Evolutionary conservation across 2,113 vertebrate species (phyloP).

Genomic region (Philantomba maxwellii): DNA sequence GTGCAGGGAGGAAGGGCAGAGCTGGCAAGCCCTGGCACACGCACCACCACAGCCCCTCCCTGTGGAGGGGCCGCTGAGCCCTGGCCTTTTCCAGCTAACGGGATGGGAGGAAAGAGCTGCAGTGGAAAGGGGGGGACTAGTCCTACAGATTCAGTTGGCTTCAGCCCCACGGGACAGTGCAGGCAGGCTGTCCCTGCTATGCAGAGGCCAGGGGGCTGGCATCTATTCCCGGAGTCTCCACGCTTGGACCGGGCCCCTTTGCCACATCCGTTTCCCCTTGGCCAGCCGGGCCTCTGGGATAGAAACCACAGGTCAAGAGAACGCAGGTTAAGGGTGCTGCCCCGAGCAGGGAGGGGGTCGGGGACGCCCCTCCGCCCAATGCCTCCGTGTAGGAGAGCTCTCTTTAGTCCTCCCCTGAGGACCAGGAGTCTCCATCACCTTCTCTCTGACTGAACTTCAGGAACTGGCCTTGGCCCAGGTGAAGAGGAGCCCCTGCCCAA

Average conservation of each 20-base stretch:
- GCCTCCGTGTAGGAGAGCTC: neutral
- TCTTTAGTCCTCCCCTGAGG: constrained; percentile 61
- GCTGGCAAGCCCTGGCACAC: neutral
- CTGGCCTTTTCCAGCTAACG: neutral
- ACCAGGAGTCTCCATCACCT: constrained; percentile 56
- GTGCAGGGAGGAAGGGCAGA: neutral
- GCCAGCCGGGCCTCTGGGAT: neutral
- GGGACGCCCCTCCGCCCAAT: rapidly evolving
- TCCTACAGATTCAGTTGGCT: neutral
- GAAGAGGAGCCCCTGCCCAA: constrained; percentile 32
- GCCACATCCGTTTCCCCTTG: neutral
- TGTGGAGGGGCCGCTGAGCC: neutral
- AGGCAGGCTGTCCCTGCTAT: neutral
- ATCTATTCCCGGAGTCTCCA: neutral
- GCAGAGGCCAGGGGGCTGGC: neutral
- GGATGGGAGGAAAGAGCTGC: neutral
- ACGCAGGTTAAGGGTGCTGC: neutral
- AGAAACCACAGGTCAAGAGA: neutral
- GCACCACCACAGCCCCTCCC: neutral
- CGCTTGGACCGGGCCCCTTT: neutral
- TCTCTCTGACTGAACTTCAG: constrained; percentile 38
- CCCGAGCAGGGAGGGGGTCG: neutral
- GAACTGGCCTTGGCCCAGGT: constrained; percentile 19
- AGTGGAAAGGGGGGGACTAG: neutral
- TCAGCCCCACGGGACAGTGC: neutral